Percentiles rank a stretch among this genome's conserved stretches.
Conservation (phyloP, 2,113 vertebrate species). For the Thinocorus orbignyianus region DNA sequence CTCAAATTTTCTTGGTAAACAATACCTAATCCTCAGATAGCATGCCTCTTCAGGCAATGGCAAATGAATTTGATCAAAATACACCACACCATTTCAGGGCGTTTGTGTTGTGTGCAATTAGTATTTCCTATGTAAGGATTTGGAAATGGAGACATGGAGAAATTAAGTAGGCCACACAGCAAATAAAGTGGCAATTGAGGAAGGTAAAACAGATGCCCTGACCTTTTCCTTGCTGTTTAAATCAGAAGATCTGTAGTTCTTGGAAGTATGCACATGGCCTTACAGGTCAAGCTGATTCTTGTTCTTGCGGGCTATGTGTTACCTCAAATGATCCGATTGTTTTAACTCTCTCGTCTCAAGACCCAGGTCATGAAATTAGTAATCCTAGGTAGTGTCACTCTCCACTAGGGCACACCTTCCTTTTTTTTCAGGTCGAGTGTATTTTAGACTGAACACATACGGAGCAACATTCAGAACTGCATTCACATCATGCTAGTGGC, state of each 20-base stretch:
- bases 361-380: background rate
- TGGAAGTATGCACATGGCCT: background rate
- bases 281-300: background rate
- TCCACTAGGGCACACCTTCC: background rate
- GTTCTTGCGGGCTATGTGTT: background rate
- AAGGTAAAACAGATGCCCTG: background rate
- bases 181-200: background rate
- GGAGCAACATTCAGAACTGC: slow-evolving; percentile 13
- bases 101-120: background rate
- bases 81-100: background rate
- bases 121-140: background rate
- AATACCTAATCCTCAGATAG: background rate
- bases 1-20: background rate
- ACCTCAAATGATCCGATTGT: background rate
- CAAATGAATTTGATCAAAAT: background rate
- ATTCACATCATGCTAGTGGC: slow-evolving; percentile 6
- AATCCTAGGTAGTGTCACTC: background rate
- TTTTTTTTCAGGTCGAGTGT: background rate
- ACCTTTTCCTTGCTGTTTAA: background rate
- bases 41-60: background rate
- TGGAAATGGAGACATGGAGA: background rate
- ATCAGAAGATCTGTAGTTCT: background rate
- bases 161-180: background rate
- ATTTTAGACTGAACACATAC: slow-evolving; percentile 6
- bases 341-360: background rate